Evolutionary conservation across 2,888 invertebrate genomes (phyloP), one percentile per base, ranked within the genome.

Genomic region (Eledona agricola): DNA sequence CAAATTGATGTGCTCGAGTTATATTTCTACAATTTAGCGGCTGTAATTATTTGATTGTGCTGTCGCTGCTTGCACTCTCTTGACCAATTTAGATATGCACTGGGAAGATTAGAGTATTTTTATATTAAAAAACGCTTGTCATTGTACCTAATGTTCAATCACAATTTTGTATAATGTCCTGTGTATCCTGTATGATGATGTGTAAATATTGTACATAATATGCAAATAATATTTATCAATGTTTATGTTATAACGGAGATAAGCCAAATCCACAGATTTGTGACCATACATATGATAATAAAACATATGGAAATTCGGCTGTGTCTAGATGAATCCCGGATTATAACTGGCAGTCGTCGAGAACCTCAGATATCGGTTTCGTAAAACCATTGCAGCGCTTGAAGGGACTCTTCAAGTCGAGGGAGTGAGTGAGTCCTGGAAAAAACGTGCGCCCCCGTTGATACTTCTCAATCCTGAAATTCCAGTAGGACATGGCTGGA

Each of bases 21-120:
- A n/a, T n/a, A n/a, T n/a, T n/a, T n/a, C n/a, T n/a, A n/a, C n/a
- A n/a, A n/a, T n/a, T n/a, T n/a, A n/a, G n/a, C n/a, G n/a, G n/a
- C n/a, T n/a, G n/a, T n/a, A n/a, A n/a, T n/a, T n/a, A n/a, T n/a
- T n/a, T n/a, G n/a, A n/a, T 23, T 23, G 23, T 23, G 9, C 5
- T 32, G 32, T n/a, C 23, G 19, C 5, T 16, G 16, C 37, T 28
- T 32, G 40, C 35, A 66, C 67, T 65, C 66, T 64, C 67, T 67
- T 67, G 70, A 70, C 70, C 70, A 70, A 70, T 67, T 57, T 69
- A 68, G 68, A 64, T 62, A 67, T 19, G 42, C 69, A 65, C 65
- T 59, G 45, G 62, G 58, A 66, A 60, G 61, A 64, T 63, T 69
- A 67, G 67, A 62, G 64, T 68, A 69, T 68, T 69, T 67, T 69